A percentile compares a stretch with the other conserved stretches of the same genome.
Evolutionary conservation across 2,888 invertebrate species (phyloP).

Genomic region (Tuberolachnus salignus): DNA sequence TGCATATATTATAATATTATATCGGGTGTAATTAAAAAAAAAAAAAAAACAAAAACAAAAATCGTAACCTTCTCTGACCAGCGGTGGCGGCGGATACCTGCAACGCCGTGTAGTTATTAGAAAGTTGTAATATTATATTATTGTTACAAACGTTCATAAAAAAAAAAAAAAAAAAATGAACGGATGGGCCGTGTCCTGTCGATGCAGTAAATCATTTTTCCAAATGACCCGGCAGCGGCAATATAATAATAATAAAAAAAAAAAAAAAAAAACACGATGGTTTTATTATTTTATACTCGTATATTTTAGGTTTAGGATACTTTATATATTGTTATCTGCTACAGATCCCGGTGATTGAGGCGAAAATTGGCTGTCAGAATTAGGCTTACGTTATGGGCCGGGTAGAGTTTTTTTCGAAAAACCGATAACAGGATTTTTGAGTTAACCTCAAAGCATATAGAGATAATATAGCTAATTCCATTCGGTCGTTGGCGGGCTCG

Average conservation of each 20-base stretch:
- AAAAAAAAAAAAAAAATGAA: not conserved
- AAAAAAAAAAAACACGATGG: too few species aligned
- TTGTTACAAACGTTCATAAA: constrained; percentile 15
- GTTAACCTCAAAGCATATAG: not conserved
- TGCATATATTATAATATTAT: not conserved
- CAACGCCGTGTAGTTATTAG: constrained; percentile 1
- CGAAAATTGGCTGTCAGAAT: constrained; percentile 5
- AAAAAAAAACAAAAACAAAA: constrained; percentile 10
- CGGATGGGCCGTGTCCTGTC: not conserved
- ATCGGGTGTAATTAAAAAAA: not conserved
- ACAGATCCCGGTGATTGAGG: not conserved
- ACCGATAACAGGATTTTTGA: too few species aligned
- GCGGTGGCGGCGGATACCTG: not conserved
- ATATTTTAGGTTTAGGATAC: too few species aligned
- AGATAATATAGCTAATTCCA: too few species aligned
- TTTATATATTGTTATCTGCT: too few species aligned
- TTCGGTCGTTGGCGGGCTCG: too few species aligned
- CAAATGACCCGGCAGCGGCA: not conserved
- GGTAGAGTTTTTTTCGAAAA: too few species aligned
- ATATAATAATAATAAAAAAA: too few species aligned
- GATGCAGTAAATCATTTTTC: constrained; percentile 34
- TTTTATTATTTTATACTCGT: too few species aligned
- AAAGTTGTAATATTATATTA: constrained; percentile 34
- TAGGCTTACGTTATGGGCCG: not conserved
- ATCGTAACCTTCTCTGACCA: not conserved